These are phyloP conservation scores for Pseudotriccus pelzelni DNA, from an alignment of 2,797 vertebrate genomes.

Conservation along the genomic window DNA sequence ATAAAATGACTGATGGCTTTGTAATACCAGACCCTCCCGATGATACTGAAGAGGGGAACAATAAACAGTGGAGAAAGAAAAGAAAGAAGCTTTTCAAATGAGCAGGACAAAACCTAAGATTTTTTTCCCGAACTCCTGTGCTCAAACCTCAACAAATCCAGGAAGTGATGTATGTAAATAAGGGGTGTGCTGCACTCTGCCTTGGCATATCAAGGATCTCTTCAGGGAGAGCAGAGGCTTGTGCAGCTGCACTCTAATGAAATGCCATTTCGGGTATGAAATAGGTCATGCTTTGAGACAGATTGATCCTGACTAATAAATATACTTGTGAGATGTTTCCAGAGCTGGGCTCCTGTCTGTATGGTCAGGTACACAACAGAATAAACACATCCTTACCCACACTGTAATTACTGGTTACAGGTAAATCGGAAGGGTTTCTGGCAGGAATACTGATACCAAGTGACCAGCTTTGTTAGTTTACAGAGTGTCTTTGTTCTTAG, in stretches of 20 bases:
- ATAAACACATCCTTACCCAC: background rate
- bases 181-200: background rate
- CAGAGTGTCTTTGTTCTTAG: background rate
- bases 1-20: conserved; percentile 87
- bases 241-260: background rate
- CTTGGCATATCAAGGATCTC: background rate
- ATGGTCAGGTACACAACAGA: background rate
- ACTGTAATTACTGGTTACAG: background rate
- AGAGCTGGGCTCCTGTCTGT: background rate
- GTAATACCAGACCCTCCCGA: conserved; percentile 89
- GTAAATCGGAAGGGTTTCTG: background rate
- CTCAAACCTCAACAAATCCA: conserved; percentile 19
- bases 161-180: background rate
- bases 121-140: conserved; percentile 1
- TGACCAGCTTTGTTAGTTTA: background rate
- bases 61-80: conserved; percentile 81
- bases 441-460: background rate
- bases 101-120: background rate
- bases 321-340: background rate
- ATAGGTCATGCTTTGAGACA: background rate
- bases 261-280: background rate
- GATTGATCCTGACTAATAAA: background rate
- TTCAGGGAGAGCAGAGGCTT: background rate
- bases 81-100: conserved; percentile 70
- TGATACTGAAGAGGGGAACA: conserved; percentile 75